Base-by-base conservation (phyloP, 2,888 invertebrate genomes). In the Siphonodentalium dalli region DNA sequence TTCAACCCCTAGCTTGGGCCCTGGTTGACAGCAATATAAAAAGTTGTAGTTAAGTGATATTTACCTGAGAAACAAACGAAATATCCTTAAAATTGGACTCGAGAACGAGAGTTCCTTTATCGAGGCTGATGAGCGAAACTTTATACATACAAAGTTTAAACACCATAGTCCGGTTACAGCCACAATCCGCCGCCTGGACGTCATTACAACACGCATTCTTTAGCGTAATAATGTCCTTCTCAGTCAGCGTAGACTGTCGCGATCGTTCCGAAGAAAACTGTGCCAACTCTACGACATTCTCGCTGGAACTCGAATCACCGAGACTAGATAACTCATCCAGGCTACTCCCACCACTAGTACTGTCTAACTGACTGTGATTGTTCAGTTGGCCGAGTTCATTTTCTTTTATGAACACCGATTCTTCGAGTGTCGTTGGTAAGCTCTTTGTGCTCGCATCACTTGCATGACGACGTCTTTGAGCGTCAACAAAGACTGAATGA, bases 61-160 rank as follows among this genome's bases (percentile, higher is more conserved):
- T 69, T 79, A 87, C 87, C 72, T 92, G 88, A 2, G 92, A 89
- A 68, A 93, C 93, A 64, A 90, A 90, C 1, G 91, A 89, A 11
- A 97, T 90, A 74, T 96, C 94, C 71, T 88, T 90, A 73, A 96
- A 89, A 38, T 89, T 89, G 63, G 93, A 90, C 72, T 93, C 91
- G 7, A 96, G 86, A 7, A 96, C 85, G 11, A 93, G 89, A 71
- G 91, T 90, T 74, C 97, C 97, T 53, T 92, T 87, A 77, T 96
- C 95, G 0, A 94, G 93, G 71, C 93, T 94, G 63, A 97, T 94
- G 5, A 97, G 86, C 39, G 93, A 87, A 11, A 97, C 84, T 78
- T 96, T 94, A 23, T 88, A 87, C 39, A 90, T 86, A 6, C 93
- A 94, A 7, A 97, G 91, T 85, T 91, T 83, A 40, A 96, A 89